phyloP scores from a whole-genome alignment of 2,797 vertebrate genomes.

The Crenuchus spilurus region DNA sequence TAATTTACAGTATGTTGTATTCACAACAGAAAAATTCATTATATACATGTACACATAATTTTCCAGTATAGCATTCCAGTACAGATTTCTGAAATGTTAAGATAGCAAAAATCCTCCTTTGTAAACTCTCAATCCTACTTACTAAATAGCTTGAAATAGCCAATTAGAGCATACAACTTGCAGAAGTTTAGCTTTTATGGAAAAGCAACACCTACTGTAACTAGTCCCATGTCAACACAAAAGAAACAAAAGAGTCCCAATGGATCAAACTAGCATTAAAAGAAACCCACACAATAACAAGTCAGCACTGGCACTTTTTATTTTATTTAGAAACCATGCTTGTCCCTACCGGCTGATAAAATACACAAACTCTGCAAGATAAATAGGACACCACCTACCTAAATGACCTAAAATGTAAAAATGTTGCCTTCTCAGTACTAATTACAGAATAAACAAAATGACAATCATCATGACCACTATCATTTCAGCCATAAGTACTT shows the following conservation, averaged over 20 bases:
- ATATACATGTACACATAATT: too few species aligned
- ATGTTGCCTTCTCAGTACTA: not conserved
- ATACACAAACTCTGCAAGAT: conserved; percentile 5
- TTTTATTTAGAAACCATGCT: not conserved
- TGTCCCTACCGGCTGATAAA: not conserved
- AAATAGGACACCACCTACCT: conserved; percentile 4
- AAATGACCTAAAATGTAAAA: not conserved
- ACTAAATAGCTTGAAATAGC: not conserved
- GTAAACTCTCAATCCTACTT: too few species aligned
- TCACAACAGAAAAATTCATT: too few species aligned
- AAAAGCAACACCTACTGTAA: not conserved
- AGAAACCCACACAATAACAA: not conserved
- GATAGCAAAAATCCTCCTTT: too few species aligned
- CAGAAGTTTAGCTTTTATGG: not conserved
- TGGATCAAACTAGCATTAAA: not conserved
- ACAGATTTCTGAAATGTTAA: too few species aligned
- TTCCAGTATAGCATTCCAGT: too few species aligned
- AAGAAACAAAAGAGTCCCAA: not conserved
- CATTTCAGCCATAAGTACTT: not conserved
- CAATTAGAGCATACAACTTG: not conserved
- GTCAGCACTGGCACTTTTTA: not conserved
- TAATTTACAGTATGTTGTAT: too few species aligned
- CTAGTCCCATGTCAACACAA: not conserved
- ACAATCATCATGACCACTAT: not conserved
- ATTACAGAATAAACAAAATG: conserved; percentile 1